A percentile compares a stretch with the other conserved stretches of the same genome.
These are phyloP conservation scores for Bombus terrestris DNA, from an alignment of 1,140 invertebrate species.

Conservation along the genomic window DNA sequence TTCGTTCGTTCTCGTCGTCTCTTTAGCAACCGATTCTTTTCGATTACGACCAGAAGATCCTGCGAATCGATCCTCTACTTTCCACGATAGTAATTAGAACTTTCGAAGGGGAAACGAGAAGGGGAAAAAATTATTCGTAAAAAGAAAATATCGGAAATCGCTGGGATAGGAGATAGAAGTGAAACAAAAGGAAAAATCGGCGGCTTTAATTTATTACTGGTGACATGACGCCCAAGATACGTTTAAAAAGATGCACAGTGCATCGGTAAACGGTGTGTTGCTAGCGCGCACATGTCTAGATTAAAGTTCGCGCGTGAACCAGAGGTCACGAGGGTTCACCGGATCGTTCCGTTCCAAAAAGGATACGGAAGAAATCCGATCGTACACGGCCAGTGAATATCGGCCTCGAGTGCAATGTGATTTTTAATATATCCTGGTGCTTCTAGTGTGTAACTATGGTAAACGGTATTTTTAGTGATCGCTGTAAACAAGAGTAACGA, in stretches of 20 bases:
- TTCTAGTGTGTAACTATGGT: constrained; percentile 52
- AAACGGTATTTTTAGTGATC: constrained; percentile 43
- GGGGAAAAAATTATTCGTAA: background rate
- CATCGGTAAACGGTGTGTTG: constrained; percentile 44
- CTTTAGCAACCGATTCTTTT: background rate
- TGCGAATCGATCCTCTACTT: background rate
- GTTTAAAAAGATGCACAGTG: constrained; percentile 20
- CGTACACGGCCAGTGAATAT: constrained; percentile 15
- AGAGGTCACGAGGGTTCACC: constrained; percentile 61
- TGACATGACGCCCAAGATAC: constrained; percentile 36
- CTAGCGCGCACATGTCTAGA: constrained; percentile 33
- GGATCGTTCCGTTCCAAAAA: constrained; percentile 24
- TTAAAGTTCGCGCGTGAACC: constrained; percentile 47
- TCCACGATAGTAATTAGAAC: background rate
- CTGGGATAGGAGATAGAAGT: background rate
- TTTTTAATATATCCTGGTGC: constrained; percentile 37
- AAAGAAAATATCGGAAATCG: background rate
- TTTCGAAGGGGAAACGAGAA: too few species aligned
- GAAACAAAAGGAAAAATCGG: background rate
- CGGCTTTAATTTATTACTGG: background rate
- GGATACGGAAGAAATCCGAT: constrained; percentile 19
- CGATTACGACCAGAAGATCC: too few species aligned
- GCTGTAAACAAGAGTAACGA: constrained; percentile 4
- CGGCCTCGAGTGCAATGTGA: constrained; percentile 52
- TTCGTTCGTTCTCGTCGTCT: background rate